Conservation (phyloP, 2,888 invertebrate genomes). For the Tetramorium bicarinatum region DNA sequence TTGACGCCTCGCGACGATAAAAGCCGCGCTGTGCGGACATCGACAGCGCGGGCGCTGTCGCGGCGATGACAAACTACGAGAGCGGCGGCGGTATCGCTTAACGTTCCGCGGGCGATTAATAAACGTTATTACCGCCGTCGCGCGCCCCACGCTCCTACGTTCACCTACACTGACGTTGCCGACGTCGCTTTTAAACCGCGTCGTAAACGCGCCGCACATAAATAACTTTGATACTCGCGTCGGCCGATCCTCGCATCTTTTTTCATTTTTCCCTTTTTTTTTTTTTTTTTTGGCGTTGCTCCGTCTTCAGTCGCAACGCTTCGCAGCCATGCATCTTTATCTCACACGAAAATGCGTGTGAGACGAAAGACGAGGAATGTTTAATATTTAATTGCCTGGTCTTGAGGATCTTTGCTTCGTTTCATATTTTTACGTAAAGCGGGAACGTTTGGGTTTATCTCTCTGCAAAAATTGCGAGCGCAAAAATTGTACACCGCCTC, state of each 20-base stretch:
- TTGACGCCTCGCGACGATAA: slow-evolving; percentile 56
- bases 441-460: background rate
- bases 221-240: slow-evolving; percentile 56
- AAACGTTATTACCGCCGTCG: slow-evolving; percentile 60
- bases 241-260: slow-evolving; percentile 31
- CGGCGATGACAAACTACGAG: slow-evolving; percentile 60
- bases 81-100: slow-evolving; percentile 55
- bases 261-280: background rate
- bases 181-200: slow-evolving; percentile 57
- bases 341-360: background rate
- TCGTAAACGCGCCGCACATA: slow-evolving; percentile 56
- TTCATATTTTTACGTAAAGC: background rate
- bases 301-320: background rate
- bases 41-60: slow-evolving; percentile 23
- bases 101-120: slow-evolving; percentile 62
- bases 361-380: background rate
- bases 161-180: slow-evolving; percentile 41
- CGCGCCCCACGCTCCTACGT: slow-evolving; percentile 30
- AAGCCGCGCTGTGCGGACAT: slow-evolving; percentile 32
- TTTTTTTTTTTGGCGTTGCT: background rate
- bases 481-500: background rate
- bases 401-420: background rate
- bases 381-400: background rate
- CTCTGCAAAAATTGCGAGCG: background rate
- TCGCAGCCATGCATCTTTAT: background rate